phyloP scores from a whole-genome alignment of 2,113 vertebrate species.

The Myotis davidii region DNA sequence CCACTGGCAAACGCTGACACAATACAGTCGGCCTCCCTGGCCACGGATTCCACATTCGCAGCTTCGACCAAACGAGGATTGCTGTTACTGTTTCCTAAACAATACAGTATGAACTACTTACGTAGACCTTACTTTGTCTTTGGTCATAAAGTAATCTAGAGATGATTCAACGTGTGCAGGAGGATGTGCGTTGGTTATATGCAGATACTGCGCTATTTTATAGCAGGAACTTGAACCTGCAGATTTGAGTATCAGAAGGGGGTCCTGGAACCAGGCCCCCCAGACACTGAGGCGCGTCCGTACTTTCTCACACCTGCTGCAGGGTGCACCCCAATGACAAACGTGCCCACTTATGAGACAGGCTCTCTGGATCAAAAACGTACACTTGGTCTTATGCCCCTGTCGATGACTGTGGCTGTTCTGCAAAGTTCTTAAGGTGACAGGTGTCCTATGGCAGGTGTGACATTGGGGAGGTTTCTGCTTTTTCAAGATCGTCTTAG shows the following conservation, averaged over 20 bases:
- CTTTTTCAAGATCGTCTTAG: not conserved
- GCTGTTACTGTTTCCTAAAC: not conserved
- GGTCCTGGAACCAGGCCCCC: not conserved
- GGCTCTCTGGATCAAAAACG: not conserved
- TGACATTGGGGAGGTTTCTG: not conserved
- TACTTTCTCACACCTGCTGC: not conserved
- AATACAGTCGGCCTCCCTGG: too few relatives aligned
- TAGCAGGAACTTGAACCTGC: not conserved
- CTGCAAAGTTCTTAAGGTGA: not conserved
- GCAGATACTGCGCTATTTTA: not conserved
- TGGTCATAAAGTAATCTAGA: not conserved
- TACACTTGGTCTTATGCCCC: not conserved
- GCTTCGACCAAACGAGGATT: not conserved
- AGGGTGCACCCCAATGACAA: not conserved
- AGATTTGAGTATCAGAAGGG: not conserved
- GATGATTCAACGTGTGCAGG: not conserved
- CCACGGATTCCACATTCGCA: not conserved
- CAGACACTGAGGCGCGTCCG: too few relatives aligned
- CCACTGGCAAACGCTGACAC: not conserved
- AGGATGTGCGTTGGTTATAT: not conserved
- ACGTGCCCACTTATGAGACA: not conserved
- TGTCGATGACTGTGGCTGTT: not conserved
- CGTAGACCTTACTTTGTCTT: not conserved
- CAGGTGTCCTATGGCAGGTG: too few relatives aligned
- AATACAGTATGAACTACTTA: not conserved